Base-by-base conservation (phyloP, 2,888 invertebrate species). In the Amblyjoppa fuscipennis region DNA sequence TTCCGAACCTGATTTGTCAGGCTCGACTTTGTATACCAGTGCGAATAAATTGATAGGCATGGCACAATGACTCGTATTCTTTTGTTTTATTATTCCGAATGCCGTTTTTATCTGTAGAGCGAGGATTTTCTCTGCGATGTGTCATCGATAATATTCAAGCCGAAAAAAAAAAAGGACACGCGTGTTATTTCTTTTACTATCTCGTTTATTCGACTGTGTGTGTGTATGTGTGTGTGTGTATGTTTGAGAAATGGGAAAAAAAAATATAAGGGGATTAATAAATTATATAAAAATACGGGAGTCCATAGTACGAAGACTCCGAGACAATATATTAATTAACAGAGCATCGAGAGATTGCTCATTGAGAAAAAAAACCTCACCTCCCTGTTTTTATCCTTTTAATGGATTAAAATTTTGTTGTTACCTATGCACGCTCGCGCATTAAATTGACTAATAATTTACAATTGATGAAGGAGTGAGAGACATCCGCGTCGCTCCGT, bases 201-300 rank as follows among this genome's bases (percentile, higher is more conserved):
- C 71, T 77, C 51, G 61, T 70, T 71, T 56, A 74, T 77, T 74
- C 71, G 34, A 49, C 20, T 38, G 28, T 38, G 45, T 45, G 16
- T 45, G 16, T 13, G 11, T 45, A 4, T 45, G 16, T 13, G 13
- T 45, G 41, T 45, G 3, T 13, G 11, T 45, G 45, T 45, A 45
- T 74, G n/a, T 53, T 9, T 16, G 5, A 64, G 13, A 81, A 75
- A 7, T 7, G 28, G 64, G 34, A 61, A 64, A 64, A 81, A 73
- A 64, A 64, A 81, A 73, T 53, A 71, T 34, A 61, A 66, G 70
- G 64, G 53, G 41, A 71, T 70, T 76, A 71, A 82, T 64, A 71
- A 71, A 76, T 81, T 70, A 81, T 81, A 81, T 74, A 75, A 81
- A 76, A 75, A 75, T 64, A 81, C 76, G 20, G 61, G 41, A 81